These are phyloP conservation scores for Myrmecophaga tridactyla DNA, from an alignment of 2,113 vertebrate genomes.

Conservation along the genomic window DNA sequence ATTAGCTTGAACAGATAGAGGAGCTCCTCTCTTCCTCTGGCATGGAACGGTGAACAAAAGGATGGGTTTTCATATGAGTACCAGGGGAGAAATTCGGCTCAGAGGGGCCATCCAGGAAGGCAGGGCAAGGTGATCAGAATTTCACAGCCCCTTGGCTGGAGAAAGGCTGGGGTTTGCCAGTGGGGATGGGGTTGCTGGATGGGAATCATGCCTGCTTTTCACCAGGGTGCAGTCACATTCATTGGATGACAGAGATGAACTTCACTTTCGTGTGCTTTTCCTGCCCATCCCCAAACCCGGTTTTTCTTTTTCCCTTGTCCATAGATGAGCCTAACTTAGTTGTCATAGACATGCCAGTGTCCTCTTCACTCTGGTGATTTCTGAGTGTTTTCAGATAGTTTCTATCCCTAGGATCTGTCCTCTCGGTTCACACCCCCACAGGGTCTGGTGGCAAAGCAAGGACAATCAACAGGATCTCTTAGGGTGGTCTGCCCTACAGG, in stretches of 20 bases:
- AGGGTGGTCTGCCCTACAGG: neutral
- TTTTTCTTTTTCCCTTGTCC: neutral
- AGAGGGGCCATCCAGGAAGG: rapidly evolving
- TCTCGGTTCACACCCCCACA: rapidly evolving
- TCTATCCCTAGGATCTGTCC: neutral
- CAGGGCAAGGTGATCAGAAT: neutral
- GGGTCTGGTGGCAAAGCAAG: neutral
- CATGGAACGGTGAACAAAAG: rapidly evolving
- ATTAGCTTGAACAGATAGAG: rapidly evolving
- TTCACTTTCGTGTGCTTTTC: neutral
- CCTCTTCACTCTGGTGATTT: neutral
- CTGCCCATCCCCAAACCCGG: too few species aligned
- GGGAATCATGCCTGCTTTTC: too few species aligned
- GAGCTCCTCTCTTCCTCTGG: neutral
- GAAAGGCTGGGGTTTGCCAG: neutral
- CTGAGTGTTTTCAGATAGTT: neutral
- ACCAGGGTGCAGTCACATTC: neutral
- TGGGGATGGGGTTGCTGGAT: neutral
- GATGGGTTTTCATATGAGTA: neutral
- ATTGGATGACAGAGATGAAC: neutral
- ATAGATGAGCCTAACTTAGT: neutral
- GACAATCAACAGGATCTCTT: rapidly evolving
- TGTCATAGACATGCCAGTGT: neutral
- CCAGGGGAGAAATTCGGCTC: neutral
- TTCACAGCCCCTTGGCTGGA: neutral